Conservation (phyloP, 1,140 invertebrate species). For the Helicorthomorpha holstii region DNA sequence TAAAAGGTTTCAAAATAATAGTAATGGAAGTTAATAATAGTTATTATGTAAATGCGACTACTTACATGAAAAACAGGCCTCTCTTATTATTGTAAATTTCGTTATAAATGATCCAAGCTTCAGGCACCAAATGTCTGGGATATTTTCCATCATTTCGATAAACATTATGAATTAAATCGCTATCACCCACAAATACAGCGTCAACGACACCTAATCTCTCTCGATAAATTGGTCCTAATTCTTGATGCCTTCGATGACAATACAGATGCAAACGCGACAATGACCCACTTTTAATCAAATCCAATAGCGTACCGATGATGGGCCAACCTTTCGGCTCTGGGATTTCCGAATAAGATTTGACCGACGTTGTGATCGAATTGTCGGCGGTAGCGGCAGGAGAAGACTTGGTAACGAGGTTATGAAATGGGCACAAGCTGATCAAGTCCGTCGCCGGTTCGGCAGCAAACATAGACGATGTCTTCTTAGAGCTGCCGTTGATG, state of each 20-base stretch:
- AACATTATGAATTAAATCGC: slow-evolving; percentile 45
- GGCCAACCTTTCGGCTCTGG: slow-evolving; percentile 32
- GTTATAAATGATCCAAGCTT: slow-evolving; percentile 65
- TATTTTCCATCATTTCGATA: slow-evolving; percentile 58
- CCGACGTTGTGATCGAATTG: not conserved
- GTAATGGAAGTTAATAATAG: too few relatives aligned
- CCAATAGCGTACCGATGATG: slow-evolving; percentile 34
- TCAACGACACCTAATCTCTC: slow-evolving; percentile 46
- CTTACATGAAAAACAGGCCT: slow-evolving; percentile 73
- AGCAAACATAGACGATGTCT: too few relatives aligned
- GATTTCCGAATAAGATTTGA: slow-evolving; percentile 16
- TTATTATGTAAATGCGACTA: too few relatives aligned
- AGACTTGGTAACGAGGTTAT: not conserved
- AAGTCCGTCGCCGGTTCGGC: too few relatives aligned
- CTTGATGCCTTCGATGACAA: slow-evolving; percentile 34
- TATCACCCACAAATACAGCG: slow-evolving; percentile 51
- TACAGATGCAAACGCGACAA: slow-evolving; percentile 24
- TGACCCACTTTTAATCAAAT: slow-evolving; percentile 32
- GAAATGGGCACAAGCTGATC: not conserved
- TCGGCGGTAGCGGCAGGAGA: not conserved
- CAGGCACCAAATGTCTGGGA: slow-evolving; percentile 58
- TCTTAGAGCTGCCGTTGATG: too few relatives aligned
- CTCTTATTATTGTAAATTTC: slow-evolving; percentile 44
- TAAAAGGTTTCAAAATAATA: too few relatives aligned
- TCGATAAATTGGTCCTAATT: slow-evolving; percentile 53